Evolutionary conservation across 2,113 vertebrate species (phyloP).

Genomic region (Sebastes fasciatus): DNA sequence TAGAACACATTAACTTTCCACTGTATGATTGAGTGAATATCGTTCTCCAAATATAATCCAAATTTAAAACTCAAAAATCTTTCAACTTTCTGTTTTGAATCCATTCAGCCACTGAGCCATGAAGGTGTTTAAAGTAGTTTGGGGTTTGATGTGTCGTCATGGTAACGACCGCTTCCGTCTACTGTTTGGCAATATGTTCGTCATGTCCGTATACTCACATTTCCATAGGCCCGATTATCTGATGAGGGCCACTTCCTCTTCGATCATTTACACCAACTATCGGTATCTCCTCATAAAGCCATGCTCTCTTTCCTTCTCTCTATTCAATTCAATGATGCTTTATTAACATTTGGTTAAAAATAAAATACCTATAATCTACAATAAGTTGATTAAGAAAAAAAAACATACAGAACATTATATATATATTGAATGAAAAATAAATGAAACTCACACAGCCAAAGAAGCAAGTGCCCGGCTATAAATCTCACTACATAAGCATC

Average conservation of each 20-base stretch:
- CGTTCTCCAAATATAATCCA: neutral
- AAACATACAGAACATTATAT: neutral
- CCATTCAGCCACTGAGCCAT: neutral
- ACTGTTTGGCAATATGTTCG: constrained; percentile 6
- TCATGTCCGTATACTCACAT: constrained; percentile 40
- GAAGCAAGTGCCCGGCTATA: neutral
- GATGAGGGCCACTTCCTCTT: constrained; percentile 54
- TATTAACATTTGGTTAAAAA: neutral
- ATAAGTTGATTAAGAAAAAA: neutral
- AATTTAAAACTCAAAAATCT: neutral
- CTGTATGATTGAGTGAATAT: too few relatives aligned
- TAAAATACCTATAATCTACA: neutral
- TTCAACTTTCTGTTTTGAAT: neutral
- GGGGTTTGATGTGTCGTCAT: neutral
- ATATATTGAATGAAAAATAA: neutral
- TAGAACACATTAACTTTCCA: neutral
- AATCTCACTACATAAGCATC: neutral
- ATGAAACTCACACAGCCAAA: neutral
- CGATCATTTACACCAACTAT: constrained; percentile 24
- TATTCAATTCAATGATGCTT: neutral
- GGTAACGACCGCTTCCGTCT: constrained; percentile 1
- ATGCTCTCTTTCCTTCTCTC: neutral
- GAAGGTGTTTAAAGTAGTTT: neutral
- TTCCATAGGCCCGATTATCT: constrained; percentile 61
- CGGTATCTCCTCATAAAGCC: neutral